Evolutionary conservation across 2,888 invertebrate species (phyloP).

Genomic region (Xestia sexstrigata): DNA sequence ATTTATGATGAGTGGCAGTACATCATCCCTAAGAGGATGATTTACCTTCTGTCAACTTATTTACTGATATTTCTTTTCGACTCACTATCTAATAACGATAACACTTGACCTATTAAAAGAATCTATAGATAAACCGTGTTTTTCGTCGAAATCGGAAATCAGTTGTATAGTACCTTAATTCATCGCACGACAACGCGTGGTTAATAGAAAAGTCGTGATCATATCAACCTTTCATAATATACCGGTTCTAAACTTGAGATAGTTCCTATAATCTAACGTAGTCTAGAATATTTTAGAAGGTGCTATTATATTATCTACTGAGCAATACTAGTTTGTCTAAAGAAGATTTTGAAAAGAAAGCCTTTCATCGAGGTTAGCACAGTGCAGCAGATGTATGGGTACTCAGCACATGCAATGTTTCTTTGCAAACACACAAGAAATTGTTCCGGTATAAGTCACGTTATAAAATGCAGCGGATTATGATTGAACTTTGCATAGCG

Average conservation of each 20-base stretch:
- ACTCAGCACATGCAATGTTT: background rate
- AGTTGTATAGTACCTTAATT: constrained; percentile 1
- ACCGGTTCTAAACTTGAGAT: constrained; percentile 4
- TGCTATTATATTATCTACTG: background rate
- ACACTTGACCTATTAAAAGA: background rate
- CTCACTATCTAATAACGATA: background rate
- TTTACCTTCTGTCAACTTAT: background rate
- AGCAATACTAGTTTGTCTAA: background rate
- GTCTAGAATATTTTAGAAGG: constrained; percentile 10
- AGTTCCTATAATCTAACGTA: background rate
- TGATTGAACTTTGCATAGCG: constrained; percentile 43
- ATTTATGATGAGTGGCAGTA: background rate
- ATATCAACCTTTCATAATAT: constrained; percentile 33
- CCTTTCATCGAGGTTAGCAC: background rate
- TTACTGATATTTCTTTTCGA: background rate
- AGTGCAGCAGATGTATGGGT: background rate
- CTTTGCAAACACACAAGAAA: background rate
- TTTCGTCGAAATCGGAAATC: constrained; percentile 12
- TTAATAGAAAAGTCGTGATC: constrained; percentile 33
- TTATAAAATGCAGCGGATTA: constrained; percentile 36
- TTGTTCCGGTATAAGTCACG: constrained; percentile 32
- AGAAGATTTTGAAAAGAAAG: background rate
- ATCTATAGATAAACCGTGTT: constrained; percentile 4
- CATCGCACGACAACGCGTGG: constrained; percentile 28
- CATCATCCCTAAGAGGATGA: background rate